Percentiles rank a stretch among this genome's conserved stretches.
Evolutionary conservation across 1,140 invertebrate genomes (phyloP).

Genomic region (Drosophila tristis): DNA sequence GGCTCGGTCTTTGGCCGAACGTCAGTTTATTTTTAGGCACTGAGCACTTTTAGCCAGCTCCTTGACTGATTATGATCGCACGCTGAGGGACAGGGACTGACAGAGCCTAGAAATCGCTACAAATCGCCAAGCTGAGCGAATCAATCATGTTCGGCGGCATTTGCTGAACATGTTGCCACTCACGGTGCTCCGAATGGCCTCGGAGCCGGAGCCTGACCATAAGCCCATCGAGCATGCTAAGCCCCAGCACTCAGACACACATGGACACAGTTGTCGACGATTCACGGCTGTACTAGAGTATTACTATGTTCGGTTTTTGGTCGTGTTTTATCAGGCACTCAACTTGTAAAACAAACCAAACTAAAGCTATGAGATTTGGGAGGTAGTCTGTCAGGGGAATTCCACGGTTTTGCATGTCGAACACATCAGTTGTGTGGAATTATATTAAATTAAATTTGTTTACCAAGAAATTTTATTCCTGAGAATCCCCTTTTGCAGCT

Average conservation of each 20-base stretch:
- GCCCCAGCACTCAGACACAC: conserved; percentile 49
- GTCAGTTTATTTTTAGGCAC: conserved; percentile 68
- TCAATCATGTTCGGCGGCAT: conserved; percentile 60
- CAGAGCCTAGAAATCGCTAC: conserved; percentile 12
- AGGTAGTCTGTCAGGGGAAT: conserved; percentile 13
- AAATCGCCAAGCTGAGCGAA: conserved; percentile 26
- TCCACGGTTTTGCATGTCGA: background rate
- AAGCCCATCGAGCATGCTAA: conserved; percentile 39
- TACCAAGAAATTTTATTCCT: too few species aligned
- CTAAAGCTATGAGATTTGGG: conserved; percentile 35
- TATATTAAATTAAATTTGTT: too few species aligned
- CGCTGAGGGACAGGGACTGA: too few species aligned
- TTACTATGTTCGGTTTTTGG: conserved; percentile 22
- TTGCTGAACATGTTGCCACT: conserved; percentile 10
- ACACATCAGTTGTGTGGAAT: too few species aligned
- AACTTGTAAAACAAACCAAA: conserved; percentile 46
- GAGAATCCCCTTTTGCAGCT: background rate
- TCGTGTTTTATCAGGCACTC: conserved; percentile 52
- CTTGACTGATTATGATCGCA: conserved; percentile 60
- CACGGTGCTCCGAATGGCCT: background rate
- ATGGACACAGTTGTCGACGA: conserved; percentile 5
- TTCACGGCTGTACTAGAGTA: conserved; percentile 22
- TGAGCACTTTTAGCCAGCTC: conserved; percentile 30
- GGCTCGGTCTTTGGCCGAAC: conserved; percentile 27
- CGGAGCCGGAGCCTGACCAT: conserved; percentile 1